Evolutionary conservation across 2,888 invertebrate genomes (phyloP).

Genomic region (Drosophila koepferae): DNA sequence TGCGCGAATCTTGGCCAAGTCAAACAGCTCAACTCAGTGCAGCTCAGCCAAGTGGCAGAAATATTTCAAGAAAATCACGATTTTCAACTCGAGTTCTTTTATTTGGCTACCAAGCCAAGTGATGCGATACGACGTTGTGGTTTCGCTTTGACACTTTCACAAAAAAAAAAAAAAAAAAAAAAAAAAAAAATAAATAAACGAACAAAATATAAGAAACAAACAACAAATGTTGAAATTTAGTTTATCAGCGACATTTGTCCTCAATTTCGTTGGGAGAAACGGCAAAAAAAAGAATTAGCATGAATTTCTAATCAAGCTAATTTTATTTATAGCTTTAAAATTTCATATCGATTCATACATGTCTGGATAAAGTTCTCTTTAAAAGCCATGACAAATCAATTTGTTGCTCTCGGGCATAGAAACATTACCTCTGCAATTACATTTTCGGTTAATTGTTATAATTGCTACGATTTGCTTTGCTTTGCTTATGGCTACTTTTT

Average conservation of each 20-base stretch:
- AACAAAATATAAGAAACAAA: conserved; percentile 10
- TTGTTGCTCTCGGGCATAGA: conserved; percentile 32
- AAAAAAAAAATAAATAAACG: conserved; percentile 23
- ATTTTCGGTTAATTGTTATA: conserved; percentile 49
- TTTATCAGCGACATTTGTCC: conserved; percentile 62
- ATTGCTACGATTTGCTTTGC: conserved; percentile 15
- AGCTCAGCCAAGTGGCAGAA: conserved; percentile 58
- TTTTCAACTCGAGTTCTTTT: conserved; percentile 55
- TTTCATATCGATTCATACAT: background rate
- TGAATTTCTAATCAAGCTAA: conserved; percentile 40
- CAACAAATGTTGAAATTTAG: conserved; percentile 28
- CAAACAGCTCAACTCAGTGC: conserved; percentile 15
- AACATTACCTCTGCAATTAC: conserved; percentile 32
- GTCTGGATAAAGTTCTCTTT: conserved; percentile 6
- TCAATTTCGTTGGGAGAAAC: conserved; percentile 37
- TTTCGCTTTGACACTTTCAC: conserved; percentile 69
- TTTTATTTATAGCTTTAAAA: conserved; percentile 21
- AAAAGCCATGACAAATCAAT: conserved; percentile 72
- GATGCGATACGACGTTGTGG: conserved; percentile 3
- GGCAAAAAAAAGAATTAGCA: conserved; percentile 46
- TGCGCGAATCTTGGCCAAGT: conserved; percentile 43
- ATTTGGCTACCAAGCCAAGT: conserved; percentile 28
- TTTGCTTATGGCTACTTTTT: conserved; percentile 43
- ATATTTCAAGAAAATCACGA: conserved; percentile 76
- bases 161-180: conserved; percentile 58